Evolutionary conservation across 2,888 invertebrate genomes (phyloP), one percentile per base, ranked within the genome.

Genomic region (Noctuana brunneofusca): DNA sequence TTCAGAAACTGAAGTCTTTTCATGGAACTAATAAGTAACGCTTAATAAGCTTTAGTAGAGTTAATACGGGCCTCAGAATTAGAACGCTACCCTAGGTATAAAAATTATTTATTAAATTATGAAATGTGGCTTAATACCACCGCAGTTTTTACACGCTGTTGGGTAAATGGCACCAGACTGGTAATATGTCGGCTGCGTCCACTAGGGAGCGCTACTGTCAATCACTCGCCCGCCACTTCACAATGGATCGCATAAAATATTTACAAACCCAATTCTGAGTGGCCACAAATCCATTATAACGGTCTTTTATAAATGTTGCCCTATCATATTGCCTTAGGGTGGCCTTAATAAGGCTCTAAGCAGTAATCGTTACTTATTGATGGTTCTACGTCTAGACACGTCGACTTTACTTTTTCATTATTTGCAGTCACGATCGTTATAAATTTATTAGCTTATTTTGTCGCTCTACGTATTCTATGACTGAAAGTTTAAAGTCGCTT

Each of bases 161-260:
- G 59, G 32, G 43, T 53, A 59, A 59, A 59, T 53, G 53, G 43
- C 43, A 59, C 14, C 30, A 20, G 46, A 59, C 59, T 52, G 32
- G 53, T 46, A 46, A 53, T 57, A 48, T 53, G 46, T 22, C 32
- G 71, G 68, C 66, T 71, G 60, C 67, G 65, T 72, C 73, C 84
- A 68, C 79, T 16, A 67, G 84, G 83, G 87, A 79, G 67, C 71
- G 63, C 67, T 68, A 69, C 86, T 84, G 90, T 89, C 90, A 90
- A 87, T 91, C 90, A 89, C 75, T 76, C 72, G 68, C 74, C 77
- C 76, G 72, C 76, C 72, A 75, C 75, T 80, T 76, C 77, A 81
- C 83, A 82, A 83, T 83, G 78, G 80, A 78, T 74, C 77, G 69
- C 80, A 89, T 90, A 86, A 90, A 89, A 87, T 89, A 91, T 91